These are phyloP conservation scores for Coelopa frigida DNA, from an alignment of 1,140 invertebrate species.

Conservation along the genomic window DNA sequence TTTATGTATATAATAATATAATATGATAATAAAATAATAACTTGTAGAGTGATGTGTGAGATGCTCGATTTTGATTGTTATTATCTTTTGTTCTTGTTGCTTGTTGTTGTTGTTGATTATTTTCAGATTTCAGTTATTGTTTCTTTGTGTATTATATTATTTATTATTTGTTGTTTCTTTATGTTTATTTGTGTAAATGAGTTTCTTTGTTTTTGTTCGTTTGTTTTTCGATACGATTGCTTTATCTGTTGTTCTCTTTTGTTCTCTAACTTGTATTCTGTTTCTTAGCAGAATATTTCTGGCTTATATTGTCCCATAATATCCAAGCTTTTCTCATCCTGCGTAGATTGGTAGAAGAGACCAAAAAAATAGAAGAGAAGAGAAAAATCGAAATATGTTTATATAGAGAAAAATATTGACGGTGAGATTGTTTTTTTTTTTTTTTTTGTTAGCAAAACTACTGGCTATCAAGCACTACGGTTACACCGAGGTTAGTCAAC, in stretches of 20 bases:
- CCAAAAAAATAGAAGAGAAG: constrained; percentile 52
- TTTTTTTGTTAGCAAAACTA: no score
- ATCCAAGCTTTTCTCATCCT: constrained; percentile 75
- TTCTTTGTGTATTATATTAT: constrained; percentile 1
- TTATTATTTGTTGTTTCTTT: constrained; percentile 6
- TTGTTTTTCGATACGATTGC: background rate
- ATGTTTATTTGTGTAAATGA: background rate
- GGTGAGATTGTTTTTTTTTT: constrained; percentile 1
- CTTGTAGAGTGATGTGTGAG: constrained; percentile 10
- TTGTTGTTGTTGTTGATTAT: background rate
- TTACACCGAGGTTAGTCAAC: no score
- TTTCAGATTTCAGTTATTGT: constrained; percentile 3
- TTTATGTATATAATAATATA: constrained; percentile 1
- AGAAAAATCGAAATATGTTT: constrained; percentile 35
- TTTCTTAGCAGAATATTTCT: constrained; percentile 72
- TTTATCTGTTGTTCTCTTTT: constrained; percentile 7
- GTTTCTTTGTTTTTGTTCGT: constrained; percentile 2
- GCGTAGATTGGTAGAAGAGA: constrained; percentile 22
- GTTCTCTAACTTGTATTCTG: constrained; percentile 7
- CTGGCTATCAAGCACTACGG: no score
- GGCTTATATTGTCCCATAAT: constrained; percentile 76
- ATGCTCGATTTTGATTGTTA: constrained; percentile 4
- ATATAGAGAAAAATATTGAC: constrained; percentile 14
- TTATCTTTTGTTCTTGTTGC: background rate
- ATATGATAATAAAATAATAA: background rate